These are phyloP conservation scores for Acipenser oxyrinchus DNA, from an alignment of 2,797 vertebrate species.

Conservation along the genomic window DNA sequence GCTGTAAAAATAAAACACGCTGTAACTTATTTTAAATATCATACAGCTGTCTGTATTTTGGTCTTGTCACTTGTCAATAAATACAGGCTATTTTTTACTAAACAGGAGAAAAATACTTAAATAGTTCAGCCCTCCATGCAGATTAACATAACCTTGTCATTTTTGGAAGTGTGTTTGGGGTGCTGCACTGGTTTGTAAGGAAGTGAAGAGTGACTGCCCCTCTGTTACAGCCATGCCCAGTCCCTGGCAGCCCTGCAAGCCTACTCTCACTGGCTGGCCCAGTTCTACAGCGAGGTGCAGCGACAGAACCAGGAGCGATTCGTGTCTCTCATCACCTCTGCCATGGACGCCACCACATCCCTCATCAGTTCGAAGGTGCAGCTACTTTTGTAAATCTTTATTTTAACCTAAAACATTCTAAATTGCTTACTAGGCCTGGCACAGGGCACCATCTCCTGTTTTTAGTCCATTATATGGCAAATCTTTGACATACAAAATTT, in stretches of 20 bases:
- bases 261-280: constrained; percentile 91
- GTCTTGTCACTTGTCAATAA: too few relatives aligned
- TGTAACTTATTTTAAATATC: too few relatives aligned
- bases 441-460: too few relatives aligned
- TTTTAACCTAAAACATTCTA: constrained; percentile 6
- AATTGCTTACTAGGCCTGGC: neutral
- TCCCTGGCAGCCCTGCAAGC: constrained; percentile 91
- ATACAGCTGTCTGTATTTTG: too few relatives aligned
- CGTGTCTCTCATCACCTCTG: constrained; percentile 80
- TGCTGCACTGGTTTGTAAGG: too few relatives aligned
- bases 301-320: constrained; percentile 83
- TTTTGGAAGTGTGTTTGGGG: neutral
- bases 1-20: too few relatives aligned
- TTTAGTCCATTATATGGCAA: neutral
- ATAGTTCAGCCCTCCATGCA: too few relatives aligned
- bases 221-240: constrained; percentile 75
- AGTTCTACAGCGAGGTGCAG: constrained; percentile 89
- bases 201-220: too few relatives aligned
- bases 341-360: constrained; percentile 80
- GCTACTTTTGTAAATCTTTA: too few relatives aligned
- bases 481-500: fast-evolving
- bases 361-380: constrained; percentile 76
- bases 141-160: too few relatives aligned
- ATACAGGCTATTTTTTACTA: too few relatives aligned
- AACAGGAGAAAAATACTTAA: too few relatives aligned